A percentile compares a stretch with the other conserved stretches of the same genome.
These are phyloP conservation scores for Scatophagus argus DNA, from an alignment of 2,113 vertebrate species.

Conservation along the genomic window DNA sequence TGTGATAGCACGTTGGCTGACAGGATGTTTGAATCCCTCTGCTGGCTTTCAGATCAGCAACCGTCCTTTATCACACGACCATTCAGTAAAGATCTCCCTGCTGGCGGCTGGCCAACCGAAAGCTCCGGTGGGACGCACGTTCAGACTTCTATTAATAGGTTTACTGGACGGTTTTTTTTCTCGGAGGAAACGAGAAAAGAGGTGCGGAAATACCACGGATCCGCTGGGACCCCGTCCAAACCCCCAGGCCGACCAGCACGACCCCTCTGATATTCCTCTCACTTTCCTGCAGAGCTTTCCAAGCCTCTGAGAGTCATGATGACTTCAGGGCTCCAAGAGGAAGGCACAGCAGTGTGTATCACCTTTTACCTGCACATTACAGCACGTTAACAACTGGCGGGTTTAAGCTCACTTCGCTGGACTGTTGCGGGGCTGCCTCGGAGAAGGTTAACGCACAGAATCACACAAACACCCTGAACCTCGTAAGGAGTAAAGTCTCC, in stretches of 20 bases:
- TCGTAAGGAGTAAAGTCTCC: too few relatives aligned
- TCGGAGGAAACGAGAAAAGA: conserved; percentile 80
- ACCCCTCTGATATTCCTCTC: background rate
- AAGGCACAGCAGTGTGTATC: background rate
- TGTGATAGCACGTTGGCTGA: too few relatives aligned
- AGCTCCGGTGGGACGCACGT: background rate
- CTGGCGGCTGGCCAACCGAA: background rate
- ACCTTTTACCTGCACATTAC: background rate
- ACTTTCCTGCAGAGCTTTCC: background rate
- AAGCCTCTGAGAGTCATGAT: background rate
- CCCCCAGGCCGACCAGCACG: conserved; percentile 44
- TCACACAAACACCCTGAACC: too few relatives aligned
- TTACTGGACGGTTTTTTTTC: conserved; percentile 29
- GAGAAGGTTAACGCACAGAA: background rate
- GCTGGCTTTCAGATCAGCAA: background rate
- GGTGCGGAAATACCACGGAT: conserved; percentile 84
- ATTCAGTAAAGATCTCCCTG: background rate
- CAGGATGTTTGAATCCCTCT: too few relatives aligned
- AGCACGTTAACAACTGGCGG: too few relatives aligned
- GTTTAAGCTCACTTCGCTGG: background rate
- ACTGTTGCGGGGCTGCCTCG: background rate
- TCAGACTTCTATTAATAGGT: conserved; percentile 71
- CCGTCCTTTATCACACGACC: background rate
- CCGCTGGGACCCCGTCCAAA: conserved; percentile 74
- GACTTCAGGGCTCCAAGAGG: background rate